phyloP scores from a whole-genome alignment of 2,888 invertebrate species.

The Teinopalpus imperialis region DNA sequence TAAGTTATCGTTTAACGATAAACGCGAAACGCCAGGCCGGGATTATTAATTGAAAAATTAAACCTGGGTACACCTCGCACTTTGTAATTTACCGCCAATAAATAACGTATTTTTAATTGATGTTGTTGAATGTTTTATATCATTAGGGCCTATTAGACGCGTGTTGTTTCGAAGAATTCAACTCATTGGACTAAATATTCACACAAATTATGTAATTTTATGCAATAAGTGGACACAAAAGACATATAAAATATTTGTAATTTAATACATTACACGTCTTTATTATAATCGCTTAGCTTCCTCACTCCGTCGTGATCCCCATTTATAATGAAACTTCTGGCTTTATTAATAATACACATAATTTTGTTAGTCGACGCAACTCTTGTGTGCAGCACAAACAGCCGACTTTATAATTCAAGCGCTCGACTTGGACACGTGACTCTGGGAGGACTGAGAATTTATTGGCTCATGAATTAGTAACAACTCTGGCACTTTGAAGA shows the following conservation, averaged over 20 bases:
- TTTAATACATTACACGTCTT: too few species aligned
- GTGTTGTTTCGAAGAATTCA: too few species aligned
- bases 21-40: slow-evolving; percentile 1
- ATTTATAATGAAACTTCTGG: slow-evolving; percentile 2
- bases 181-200: too few species aligned
- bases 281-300: too few species aligned
- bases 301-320: background rate
- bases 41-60: slow-evolving; percentile 23
- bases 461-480: slow-evolving; percentile 22
- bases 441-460: slow-evolving; percentile 22
- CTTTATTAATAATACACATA: slow-evolving; percentile 7
- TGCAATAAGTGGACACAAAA: too few species aligned
- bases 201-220: too few species aligned
- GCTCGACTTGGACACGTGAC: slow-evolving; percentile 11
- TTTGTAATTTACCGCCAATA: too few species aligned
- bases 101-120: too few species aligned
- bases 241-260: too few species aligned
- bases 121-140: too few species aligned
- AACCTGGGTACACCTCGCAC: slow-evolving; percentile 5
- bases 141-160: too few species aligned
- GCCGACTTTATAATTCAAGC: slow-evolving; percentile 21
- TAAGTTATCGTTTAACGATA: slow-evolving; percentile 22
- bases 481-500: slow-evolving; percentile 13
- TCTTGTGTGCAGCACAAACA: slow-evolving; percentile 11
- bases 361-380: slow-evolving; percentile 15